phyloP scores from a whole-genome alignment of 2,888 invertebrate species.

The Harpagoxenus sublaevis region DNA sequence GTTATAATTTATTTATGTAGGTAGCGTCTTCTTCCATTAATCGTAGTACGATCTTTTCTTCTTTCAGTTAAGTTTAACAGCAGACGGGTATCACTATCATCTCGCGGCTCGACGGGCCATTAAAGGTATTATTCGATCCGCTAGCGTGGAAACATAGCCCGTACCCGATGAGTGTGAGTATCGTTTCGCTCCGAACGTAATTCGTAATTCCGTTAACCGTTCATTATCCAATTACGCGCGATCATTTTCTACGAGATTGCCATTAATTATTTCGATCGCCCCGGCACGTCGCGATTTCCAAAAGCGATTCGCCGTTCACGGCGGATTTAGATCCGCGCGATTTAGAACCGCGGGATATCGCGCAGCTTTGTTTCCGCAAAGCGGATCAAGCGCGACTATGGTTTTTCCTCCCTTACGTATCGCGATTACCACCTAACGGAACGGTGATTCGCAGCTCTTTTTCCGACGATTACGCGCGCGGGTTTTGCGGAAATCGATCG shows the following conservation, averaged over 20 bases:
- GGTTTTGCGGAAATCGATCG: conserved; percentile 1
- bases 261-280: conserved; percentile 38
- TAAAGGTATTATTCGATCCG: conserved; percentile 65
- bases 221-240: conserved; percentile 38
- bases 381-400: not conserved
- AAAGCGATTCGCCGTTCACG: not conserved
- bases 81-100: conserved; percentile 65
- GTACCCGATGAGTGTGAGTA: conserved; percentile 84
- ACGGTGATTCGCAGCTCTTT: not conserved
- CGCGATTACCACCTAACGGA: not conserved
- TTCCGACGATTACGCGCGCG: not conserved
- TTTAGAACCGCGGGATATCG: not conserved
- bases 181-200: conserved; percentile 18
- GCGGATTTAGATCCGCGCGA: no score
- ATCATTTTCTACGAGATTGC: conserved; percentile 24
- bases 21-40: not conserved
- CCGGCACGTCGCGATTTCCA: not conserved
- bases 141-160: conserved; percentile 73
- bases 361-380: not conserved
- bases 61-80: conserved; percentile 56
- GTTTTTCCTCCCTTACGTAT: not conserved
- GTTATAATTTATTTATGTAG: not conserved
- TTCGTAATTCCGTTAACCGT: conserved; percentile 30
- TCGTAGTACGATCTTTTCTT: conserved; percentile 40
- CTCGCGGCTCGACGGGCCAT: conserved; percentile 60